Base-by-base conservation (phyloP, 2,888 invertebrate genomes). In the Lithophane socia region DNA sequence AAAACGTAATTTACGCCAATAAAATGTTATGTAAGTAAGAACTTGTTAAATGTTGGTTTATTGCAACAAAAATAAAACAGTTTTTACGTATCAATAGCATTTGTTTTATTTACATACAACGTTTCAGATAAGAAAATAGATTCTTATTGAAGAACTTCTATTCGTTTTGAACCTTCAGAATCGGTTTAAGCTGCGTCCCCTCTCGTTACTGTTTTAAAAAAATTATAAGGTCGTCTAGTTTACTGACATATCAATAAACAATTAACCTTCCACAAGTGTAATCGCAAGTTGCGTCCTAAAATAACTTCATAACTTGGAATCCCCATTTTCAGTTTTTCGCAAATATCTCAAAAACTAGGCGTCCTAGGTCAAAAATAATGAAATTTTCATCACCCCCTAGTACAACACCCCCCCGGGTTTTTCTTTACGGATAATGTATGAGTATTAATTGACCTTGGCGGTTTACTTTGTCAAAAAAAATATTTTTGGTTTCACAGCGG, bases 21-120 rank as follows among this genome's bases (percentile, higher is more conserved):
- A 90, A 87, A 87, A 85, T 86, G 88, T 89, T 89, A 89, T 89
- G 91, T 87, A 87, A 88, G 86, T 92, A 91, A 92, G 91, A 90
- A 91, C 91, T 90, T 92, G 91, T 94, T 93, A 92, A 83, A 82
- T 88, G 88, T 92, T 92, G 91, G 91, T 92, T 66, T 85, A 82
- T 85, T 84, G 52, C 83, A 85, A 85, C 85, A 83, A 52, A 69
- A 94, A 92, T 93, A 92, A 91, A 93, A 88, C 92, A 93, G 91
- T 81, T 88, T 88, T 92, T 92, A 91, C 91, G 89, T 92, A 92
- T 91, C 87, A 85, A 80, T 79, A 73, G 78, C 70, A 90, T 92
- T 91, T 84, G 79, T 90, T 92, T 90, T 82, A 85, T 85, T 85
- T 84, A 85, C 79, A 79, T 83, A 87, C 84, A 87, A 71, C 74